Conservation (phyloP, 2,888 invertebrate species). For the Prosapia bicincta region DNA sequence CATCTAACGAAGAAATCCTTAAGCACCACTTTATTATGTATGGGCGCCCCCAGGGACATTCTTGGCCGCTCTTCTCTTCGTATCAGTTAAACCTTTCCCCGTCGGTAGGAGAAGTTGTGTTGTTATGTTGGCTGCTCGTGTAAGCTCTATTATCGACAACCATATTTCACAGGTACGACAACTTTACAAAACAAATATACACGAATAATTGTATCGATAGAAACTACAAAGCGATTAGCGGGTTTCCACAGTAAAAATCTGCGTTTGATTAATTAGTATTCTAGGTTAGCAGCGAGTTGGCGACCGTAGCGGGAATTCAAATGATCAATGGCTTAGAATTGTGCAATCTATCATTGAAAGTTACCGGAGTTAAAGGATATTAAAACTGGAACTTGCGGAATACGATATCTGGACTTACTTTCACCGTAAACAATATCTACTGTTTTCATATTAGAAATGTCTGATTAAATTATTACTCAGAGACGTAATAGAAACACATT, state of each 20-base stretch:
- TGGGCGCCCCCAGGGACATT: conserved; percentile 2
- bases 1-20: not conserved
- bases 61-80: not conserved
- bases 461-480: no score
- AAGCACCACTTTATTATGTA: not conserved
- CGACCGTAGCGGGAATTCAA: not conserved
- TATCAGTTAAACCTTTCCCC: not conserved
- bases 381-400: not conserved
- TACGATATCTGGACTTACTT: not conserved
- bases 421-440: not conserved
- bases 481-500: no score
- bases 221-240: no score
- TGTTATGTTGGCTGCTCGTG: not conserved
- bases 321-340: not conserved
- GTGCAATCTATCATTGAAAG: not conserved
- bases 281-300: not conserved
- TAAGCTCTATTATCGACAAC: not conserved
- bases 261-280: not conserved
- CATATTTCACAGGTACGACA: not conserved
- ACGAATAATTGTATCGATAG: no score
- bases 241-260: no score
- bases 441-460: no score
- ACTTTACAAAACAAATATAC: not conserved
- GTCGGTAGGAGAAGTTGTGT: not conserved
- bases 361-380: not conserved